Percentiles rank a stretch among this genome's conserved stretches.
phyloP scores from a whole-genome alignment of 2,888 invertebrate genomes.

The Cryptops parisi region DNA sequence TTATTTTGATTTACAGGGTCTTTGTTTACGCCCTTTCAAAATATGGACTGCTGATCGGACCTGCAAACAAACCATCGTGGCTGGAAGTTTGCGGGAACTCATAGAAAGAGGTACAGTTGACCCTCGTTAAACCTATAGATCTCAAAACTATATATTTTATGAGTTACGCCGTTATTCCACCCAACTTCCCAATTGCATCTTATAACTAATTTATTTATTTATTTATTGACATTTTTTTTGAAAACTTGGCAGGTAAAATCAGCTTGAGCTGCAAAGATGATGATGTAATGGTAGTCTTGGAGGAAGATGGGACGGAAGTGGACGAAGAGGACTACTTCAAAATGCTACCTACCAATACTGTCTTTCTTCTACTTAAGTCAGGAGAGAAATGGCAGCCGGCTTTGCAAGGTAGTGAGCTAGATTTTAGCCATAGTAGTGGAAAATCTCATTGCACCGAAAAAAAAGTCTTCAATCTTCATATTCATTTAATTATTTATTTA shows the following conservation, averaged over 20 bases:
- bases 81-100: conserved; percentile 13
- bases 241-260: conserved; percentile 6
- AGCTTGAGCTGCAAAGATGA: conserved; percentile 52
- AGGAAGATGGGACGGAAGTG: conserved; percentile 86
- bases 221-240: neutral
- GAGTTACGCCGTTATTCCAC: too few relatives aligned
- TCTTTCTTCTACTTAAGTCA: conserved; percentile 69
- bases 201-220: neutral
- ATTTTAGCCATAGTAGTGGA: neutral
- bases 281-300: conserved; percentile 54
- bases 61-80: conserved; percentile 12
- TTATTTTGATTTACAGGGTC: conserved; percentile 2
- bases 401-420: conserved; percentile 9
- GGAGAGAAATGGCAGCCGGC: conserved; percentile 81
- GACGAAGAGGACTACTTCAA: conserved; percentile 82
- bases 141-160: too few relatives aligned
- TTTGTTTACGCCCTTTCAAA: conserved; percentile 12
- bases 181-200: too few relatives aligned
- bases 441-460: too few relatives aligned
- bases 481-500: too few relatives aligned
- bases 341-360: conserved; percentile 78
- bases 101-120: conserved; percentile 13
- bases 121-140: too few relatives aligned
- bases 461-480: too few relatives aligned
- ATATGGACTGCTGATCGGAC: conserved; percentile 10